These are phyloP conservation scores for Onchidella celtica DNA, from an alignment of 2,888 invertebrate genomes.

Conservation along the genomic window DNA sequence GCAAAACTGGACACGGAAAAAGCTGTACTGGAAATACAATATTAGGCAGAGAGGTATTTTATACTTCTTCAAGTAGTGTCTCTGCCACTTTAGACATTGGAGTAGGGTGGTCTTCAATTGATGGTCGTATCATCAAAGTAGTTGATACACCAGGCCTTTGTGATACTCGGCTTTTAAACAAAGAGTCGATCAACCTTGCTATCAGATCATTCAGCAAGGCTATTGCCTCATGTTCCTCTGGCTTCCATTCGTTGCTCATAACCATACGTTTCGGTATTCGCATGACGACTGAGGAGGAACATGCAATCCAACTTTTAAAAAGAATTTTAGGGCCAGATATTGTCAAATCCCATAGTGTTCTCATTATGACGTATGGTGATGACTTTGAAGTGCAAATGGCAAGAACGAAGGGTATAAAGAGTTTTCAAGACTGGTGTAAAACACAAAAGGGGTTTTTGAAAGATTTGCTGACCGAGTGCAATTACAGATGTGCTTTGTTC, in stretches of 20 bases:
- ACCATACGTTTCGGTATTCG: slow-evolving; percentile 33
- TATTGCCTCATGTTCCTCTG: slow-evolving; percentile 28
- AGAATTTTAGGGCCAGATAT: slow-evolving; percentile 36
- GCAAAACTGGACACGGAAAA: slow-evolving; percentile 9
- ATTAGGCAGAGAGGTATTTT: neutral
- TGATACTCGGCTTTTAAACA: slow-evolving; percentile 1
- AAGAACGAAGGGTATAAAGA: neutral
- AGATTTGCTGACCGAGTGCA: slow-evolving; percentile 36
- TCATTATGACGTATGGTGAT: slow-evolving; percentile 37
- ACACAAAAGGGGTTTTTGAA: neutral
- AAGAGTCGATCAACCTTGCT: slow-evolving; percentile 9
- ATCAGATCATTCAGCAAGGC: slow-evolving; percentile 39
- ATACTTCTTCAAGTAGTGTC: neutral
- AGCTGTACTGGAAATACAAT: slow-evolving; percentile 11
- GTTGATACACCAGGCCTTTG: slow-evolving; percentile 43
- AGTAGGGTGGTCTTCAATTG: slow-evolving; percentile 20
- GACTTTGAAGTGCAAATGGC: slow-evolving; percentile 19
- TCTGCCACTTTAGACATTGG: slow-evolving; percentile 11
- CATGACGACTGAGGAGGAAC: slow-evolving; percentile 41
- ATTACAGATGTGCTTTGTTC: slow-evolving; percentile 44
- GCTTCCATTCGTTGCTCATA: slow-evolving; percentile 39
- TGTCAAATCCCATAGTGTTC: slow-evolving; percentile 24
- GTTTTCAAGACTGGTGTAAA: slow-evolving; percentile 36
- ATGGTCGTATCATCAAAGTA: slow-evolving; percentile 45
- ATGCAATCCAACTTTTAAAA: slow-evolving; percentile 36